phyloP scores from a whole-genome alignment of 2,888 invertebrate genomes.

The Auanema sp. region DNA sequence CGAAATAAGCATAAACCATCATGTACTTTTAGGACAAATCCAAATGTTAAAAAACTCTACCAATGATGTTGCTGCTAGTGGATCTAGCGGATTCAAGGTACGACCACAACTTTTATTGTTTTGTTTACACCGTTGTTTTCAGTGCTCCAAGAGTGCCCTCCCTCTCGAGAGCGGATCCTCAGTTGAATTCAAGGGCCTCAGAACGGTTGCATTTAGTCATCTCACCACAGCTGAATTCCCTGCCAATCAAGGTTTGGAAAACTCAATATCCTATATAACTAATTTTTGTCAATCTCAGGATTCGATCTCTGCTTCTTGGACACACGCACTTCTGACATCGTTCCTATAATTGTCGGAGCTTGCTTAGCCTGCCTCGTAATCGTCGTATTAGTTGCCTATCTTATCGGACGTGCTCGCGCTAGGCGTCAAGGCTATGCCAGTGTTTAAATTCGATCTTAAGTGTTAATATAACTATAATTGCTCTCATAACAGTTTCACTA shows the following conservation, averaged over 20 bases:
- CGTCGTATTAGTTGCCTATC: slow-evolving; percentile 87
- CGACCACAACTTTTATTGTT: slow-evolving; percentile 1
- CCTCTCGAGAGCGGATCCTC: slow-evolving; percentile 44
- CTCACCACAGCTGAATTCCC: slow-evolving; percentile 41
- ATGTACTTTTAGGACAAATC: not conserved
- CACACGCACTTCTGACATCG: slow-evolving; percentile 73
- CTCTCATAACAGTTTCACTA: not conserved
- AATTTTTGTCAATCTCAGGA: slow-evolving; percentile 17
- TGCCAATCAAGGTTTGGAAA: slow-evolving; percentile 32
- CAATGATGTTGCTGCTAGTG: slow-evolving; percentile 29
- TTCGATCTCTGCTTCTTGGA: slow-evolving; percentile 57
- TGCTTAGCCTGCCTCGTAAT: slow-evolving; percentile 85
- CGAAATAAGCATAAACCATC: too few relatives aligned
- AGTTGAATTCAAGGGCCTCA: slow-evolving; percentile 45
- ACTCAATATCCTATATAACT: not conserved
- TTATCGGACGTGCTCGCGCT: slow-evolving; percentile 79
- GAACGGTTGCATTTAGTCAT: slow-evolving; percentile 48
- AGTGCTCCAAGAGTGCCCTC: slow-evolving; percentile 52
- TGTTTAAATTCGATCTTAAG: slow-evolving; percentile 39
- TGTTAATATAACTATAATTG: not conserved
- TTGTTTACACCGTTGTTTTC: slow-evolving; percentile 12
- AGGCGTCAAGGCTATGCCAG: slow-evolving; percentile 61
- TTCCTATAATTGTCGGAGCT: slow-evolving; percentile 94
- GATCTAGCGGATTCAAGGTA: slow-evolving; percentile 32
- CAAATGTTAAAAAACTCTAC: not conserved